These are phyloP conservation scores for Maniola jurtina DNA, from an alignment of 1,140 invertebrate genomes.

Conservation along the genomic window DNA sequence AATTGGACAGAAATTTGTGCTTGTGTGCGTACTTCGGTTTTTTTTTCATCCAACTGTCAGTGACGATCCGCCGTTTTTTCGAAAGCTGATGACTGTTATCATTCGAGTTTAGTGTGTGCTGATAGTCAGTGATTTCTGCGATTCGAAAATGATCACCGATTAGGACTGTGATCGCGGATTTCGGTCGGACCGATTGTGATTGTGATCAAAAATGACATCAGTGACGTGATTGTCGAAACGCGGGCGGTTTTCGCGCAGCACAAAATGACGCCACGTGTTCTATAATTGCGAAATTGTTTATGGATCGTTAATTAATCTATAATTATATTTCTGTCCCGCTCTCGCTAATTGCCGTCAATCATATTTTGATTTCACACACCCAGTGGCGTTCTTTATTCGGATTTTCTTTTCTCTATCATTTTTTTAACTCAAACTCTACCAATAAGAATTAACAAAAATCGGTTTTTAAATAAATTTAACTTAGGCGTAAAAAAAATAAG, in stretches of 20 bases:
- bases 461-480: constrained; percentile 3
- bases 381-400: constrained; percentile 6
- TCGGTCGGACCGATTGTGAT: constrained; percentile 14
- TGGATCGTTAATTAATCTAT: constrained; percentile 54
- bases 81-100: constrained; percentile 70
- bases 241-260: constrained; percentile 11
- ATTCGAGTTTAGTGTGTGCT: constrained; percentile 56
- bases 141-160: constrained; percentile 42
- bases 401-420: constrained; percentile 15
- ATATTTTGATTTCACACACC: constrained; percentile 24
- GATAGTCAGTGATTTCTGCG: constrained; percentile 50
- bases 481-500: neutral
- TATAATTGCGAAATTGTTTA: constrained; percentile 54
- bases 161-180: constrained; percentile 24
- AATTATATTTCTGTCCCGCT: constrained; percentile 58
- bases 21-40: constrained; percentile 59
- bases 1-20: constrained; percentile 76
- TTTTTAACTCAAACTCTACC: constrained; percentile 2
- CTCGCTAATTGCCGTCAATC: constrained; percentile 28
- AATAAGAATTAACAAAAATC: neutral
- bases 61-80: constrained; percentile 65
- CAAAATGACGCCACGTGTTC: constrained; percentile 64
- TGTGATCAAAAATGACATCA: constrained; percentile 62
- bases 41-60: constrained; percentile 48
- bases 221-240: constrained; percentile 53